Percentiles rank a stretch among this genome's conserved stretches.
These are phyloP conservation scores for Diaphora mendica DNA, from an alignment of 2,888 invertebrate genomes.

Conservation along the genomic window DNA sequence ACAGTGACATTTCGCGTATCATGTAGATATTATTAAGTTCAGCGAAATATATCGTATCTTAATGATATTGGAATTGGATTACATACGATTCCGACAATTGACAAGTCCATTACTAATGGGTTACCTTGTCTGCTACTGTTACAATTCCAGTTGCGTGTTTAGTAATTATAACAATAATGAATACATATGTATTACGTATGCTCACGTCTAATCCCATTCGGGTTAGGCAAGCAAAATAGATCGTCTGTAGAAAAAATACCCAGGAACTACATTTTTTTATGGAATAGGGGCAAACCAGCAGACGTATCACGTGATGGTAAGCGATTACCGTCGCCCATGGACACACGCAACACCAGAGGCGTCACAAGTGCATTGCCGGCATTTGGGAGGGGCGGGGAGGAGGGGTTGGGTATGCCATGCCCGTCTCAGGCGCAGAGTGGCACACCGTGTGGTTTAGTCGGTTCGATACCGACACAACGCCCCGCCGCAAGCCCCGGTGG, in stretches of 20 bases:
- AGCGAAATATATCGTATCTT: not conserved
- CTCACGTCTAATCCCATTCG: not conserved
- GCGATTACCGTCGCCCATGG: too few relatives aligned
- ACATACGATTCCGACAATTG: not conserved
- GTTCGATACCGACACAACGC: too few relatives aligned
- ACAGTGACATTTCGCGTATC: not conserved
- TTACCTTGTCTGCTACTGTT: not conserved
- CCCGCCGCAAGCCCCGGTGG: too few relatives aligned
- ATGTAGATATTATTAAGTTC: not conserved
- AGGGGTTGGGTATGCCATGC: too few relatives aligned
- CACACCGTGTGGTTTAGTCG: too few relatives aligned
- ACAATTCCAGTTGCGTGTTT: not conserved
- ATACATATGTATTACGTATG: not conserved
- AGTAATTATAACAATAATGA: not conserved
- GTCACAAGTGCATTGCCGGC: too few relatives aligned
- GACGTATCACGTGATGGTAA: too few relatives aligned
- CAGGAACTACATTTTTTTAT: too few relatives aligned
- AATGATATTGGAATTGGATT: not conserved
- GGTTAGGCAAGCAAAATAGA: not conserved
- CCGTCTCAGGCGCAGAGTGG: too few relatives aligned
- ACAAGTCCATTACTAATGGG: not conserved
- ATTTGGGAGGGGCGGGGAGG: too few relatives aligned
- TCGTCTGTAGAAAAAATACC: not conserved
- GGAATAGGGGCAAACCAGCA: too few relatives aligned
- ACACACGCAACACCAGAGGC: too few relatives aligned